A percentile compares a stretch with the other conserved stretches of the same genome.
phyloP scores from a whole-genome alignment of 2,113 vertebrate genomes.

The Pygoscelis adeliae region DNA sequence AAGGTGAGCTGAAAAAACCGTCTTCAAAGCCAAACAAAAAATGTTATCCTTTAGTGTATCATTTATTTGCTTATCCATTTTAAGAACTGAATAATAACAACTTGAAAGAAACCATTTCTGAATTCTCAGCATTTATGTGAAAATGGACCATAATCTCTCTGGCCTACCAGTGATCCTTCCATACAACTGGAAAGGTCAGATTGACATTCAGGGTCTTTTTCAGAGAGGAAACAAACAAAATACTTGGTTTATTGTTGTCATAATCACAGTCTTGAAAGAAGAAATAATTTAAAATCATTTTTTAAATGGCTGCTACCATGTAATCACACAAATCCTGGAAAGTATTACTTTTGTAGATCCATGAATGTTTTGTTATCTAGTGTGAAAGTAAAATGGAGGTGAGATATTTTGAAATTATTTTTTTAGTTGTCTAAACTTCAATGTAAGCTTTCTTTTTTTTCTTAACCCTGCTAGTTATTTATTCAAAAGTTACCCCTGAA shows the following conservation, averaged over 20 bases:
- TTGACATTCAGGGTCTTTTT: constrained; percentile 1
- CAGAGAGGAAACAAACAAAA: not conserved
- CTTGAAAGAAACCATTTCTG: not conserved
- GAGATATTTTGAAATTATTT: not conserved
- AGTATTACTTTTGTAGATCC: not conserved
- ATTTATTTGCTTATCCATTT: not conserved
- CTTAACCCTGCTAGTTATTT: not conserved
- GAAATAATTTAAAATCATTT: not conserved
- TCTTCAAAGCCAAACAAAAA: not conserved
- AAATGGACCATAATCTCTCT: not conserved
- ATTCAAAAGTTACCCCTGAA: not conserved
- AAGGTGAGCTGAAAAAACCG: constrained; percentile 71
- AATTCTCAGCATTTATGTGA: not conserved
- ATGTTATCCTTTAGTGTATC: not conserved
- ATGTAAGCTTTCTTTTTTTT: not conserved
- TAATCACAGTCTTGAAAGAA: not conserved
- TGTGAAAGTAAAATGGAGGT: not conserved
- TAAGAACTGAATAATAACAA: not conserved
- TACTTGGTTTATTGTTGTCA: not conserved
- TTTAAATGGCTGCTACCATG: not conserved
- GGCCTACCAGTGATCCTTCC: not conserved
- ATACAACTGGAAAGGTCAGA: not conserved
- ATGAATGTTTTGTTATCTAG: not conserved
- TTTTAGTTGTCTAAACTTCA: not conserved
- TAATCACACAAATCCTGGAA: not conserved